These are phyloP conservation scores for Drosophila demipolita DNA, from an alignment of 2,888 invertebrate species.

Conservation along the genomic window DNA sequence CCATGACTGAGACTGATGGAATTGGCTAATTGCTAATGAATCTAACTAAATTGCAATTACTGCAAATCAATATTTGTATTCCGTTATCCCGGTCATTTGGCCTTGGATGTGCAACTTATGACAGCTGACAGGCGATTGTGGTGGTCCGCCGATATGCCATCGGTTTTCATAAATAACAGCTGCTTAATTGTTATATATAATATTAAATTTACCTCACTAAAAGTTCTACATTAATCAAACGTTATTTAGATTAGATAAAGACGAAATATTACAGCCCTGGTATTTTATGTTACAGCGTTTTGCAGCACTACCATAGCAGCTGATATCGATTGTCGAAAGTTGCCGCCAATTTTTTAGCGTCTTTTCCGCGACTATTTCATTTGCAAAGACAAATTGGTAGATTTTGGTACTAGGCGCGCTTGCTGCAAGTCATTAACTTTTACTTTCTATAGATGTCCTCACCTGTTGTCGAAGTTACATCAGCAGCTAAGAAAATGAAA, in stretches of 20 bases:
- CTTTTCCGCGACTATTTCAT: not conserved
- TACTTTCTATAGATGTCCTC: slow-evolving; percentile 54
- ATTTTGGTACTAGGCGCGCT: not conserved
- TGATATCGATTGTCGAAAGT: slow-evolving; percentile 1
- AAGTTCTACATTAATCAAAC: too few species aligned
- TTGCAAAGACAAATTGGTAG: slow-evolving; percentile 18
- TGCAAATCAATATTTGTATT: slow-evolving; percentile 70
- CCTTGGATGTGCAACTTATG: slow-evolving; percentile 30
- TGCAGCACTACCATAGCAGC: slow-evolving; percentile 2
- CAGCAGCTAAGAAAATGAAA: slow-evolving; percentile 82
- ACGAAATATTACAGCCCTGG: slow-evolving; percentile 22
- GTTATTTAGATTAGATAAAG: not conserved
- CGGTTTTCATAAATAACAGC: not conserved
- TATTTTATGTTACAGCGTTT: not conserved
- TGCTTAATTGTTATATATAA: not conserved
- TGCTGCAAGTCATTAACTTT: not conserved
- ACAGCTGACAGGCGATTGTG: slow-evolving; percentile 40
- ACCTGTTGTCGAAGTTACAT: slow-evolving; percentile 44
- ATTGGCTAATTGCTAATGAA: slow-evolving; percentile 32
- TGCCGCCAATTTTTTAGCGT: slow-evolving; percentile 22
- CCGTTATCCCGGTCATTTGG: slow-evolving; percentile 45
- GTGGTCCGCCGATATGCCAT: slow-evolving; percentile 30
- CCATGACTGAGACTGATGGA: slow-evolving; percentile 63
- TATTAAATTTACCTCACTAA: not conserved
- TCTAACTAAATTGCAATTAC: slow-evolving; percentile 36